Base-by-base conservation (phyloP, 64 coral and sea anemone species). In the Acropora yongei region DNA sequence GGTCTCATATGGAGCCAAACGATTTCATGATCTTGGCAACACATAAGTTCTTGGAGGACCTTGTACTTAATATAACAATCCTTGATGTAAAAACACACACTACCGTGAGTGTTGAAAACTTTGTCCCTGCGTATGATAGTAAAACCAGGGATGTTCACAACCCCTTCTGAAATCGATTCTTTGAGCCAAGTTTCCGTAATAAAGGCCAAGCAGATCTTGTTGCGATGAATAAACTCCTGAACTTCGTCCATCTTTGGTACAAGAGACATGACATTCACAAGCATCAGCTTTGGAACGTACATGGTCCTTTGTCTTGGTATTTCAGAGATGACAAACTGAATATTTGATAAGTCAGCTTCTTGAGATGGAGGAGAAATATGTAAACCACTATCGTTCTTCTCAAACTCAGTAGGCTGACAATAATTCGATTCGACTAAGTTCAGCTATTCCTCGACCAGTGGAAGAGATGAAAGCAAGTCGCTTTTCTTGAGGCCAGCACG, bases 141-240 rank as follows among this genome's bases (percentile, higher is more conserved):
- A 82, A 41, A 82, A 2, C 89, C 44, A 39, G 78, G 63, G 14
- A 91, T 71, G 46, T 39, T 82, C 5, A 91, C 60, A 17, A 91
- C 49, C 4, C 81, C 55, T 43, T 90, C 78, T 20, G 77, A 47
- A 58, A 84, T 67, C 40, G 42, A 44, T 84, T 58, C 63, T 68
- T 77, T 50, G 13, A 90, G 41, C 88, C 88, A 90, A 1, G 88
- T 82, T 74, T 91, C 89, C 19, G 78, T 91, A 55, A 90, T 90
- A 67, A 80, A 57, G 46, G 88, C 88, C 45, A 89, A 57, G 47
- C 78, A 73, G 50, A 73, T 68, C 18, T 20, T 61, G 51, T 90
- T 90, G 55, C 13, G 13, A 18, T 44, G 58, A 39, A 90, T 3
- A 40, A 47, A 30, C 57, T 17, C 16, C 13, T 0, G 39, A 3